phyloP scores from a whole-genome alignment of 2,797 vertebrate species.

The Propithecus perrieri region DNA sequence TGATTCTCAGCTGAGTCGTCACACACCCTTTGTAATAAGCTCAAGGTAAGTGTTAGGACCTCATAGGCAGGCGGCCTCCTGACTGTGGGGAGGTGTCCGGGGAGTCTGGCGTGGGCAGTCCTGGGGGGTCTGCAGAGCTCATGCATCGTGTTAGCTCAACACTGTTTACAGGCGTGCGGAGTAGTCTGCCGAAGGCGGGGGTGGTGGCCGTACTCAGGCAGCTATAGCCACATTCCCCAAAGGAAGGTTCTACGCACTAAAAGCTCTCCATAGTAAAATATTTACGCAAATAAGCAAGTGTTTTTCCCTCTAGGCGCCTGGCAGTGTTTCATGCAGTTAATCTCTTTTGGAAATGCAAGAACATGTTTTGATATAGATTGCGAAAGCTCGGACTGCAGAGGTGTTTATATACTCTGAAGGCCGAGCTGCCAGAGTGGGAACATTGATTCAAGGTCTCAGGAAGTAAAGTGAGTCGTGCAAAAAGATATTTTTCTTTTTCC shows the following conservation, averaged over 20 bases:
- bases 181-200: background rate
- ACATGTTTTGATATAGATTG: slow-evolving; percentile 79
- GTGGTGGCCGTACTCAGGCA: background rate
- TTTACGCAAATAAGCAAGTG: slow-evolving; percentile 80
- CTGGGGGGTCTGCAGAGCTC: background rate
- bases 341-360: slow-evolving; percentile 80
- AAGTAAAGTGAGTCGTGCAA: slow-evolving; percentile 52
- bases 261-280: slow-evolving; percentile 76
- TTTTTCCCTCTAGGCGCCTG: slow-evolving; percentile 69
- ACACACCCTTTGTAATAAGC: background rate
- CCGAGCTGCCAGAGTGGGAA: slow-evolving; percentile 51
- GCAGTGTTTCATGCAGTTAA: slow-evolving; percentile 75
- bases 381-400: slow-evolving; percentile 65
- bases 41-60: slow-evolving; percentile 63
- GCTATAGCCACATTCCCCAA: background rate
- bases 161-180: background rate
- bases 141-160: background rate
- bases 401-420: slow-evolving; percentile 68
- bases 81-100: background rate
- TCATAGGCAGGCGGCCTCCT: background rate
- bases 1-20: slow-evolving; percentile 57
- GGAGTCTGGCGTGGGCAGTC: background rate
- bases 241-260: slow-evolving; percentile 62
- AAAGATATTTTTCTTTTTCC: slow-evolving; percentile 57
- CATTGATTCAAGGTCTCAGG: slow-evolving; percentile 67